phyloP scores from a whole-genome alignment of 35 echinoderm and acorn worm species.

The Eucidaris tribuloides region DNA sequence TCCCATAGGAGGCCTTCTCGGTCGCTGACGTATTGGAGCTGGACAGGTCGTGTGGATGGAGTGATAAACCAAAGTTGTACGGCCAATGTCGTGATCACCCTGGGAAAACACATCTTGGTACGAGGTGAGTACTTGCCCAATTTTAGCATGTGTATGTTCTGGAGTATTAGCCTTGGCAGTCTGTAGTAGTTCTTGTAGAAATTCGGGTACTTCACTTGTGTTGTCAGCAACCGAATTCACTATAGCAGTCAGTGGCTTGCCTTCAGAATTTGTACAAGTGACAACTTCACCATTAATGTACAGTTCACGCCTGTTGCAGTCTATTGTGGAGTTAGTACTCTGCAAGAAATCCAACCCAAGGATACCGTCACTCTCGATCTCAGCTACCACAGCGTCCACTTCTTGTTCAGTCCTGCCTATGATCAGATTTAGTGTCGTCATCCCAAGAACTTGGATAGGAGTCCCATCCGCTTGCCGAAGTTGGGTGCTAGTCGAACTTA shows the following conservation, averaged over 20 bases:
- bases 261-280: not conserved
- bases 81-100: constrained; percentile 28
- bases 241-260: not conserved
- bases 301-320: not conserved
- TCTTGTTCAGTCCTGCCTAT: not conserved
- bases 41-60: not conserved
- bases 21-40: constrained; percentile 25
- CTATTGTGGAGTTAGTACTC: not conserved
- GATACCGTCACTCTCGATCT: constrained; percentile 20
- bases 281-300: not conserved
- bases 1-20: constrained; percentile 27
- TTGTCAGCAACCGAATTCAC: too few relatives aligned
- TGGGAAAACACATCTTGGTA: constrained; percentile 26
- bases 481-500: not conserved
- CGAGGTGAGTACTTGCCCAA: not conserved
- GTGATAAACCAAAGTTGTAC: constrained; percentile 5
- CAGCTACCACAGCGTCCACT: not conserved
- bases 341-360: constrained; percentile 21
- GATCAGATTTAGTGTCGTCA: not conserved
- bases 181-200: too few relatives aligned
- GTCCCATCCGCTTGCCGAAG: not conserved
- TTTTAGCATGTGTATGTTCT: too few relatives aligned
- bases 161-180: too few relatives aligned
- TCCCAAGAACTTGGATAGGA: not conserved
- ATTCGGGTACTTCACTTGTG: too few relatives aligned